Base-by-base conservation (phyloP, 37 sponge, comb jelly and placozoan species). In the Hormiphora californensis region DNA sequence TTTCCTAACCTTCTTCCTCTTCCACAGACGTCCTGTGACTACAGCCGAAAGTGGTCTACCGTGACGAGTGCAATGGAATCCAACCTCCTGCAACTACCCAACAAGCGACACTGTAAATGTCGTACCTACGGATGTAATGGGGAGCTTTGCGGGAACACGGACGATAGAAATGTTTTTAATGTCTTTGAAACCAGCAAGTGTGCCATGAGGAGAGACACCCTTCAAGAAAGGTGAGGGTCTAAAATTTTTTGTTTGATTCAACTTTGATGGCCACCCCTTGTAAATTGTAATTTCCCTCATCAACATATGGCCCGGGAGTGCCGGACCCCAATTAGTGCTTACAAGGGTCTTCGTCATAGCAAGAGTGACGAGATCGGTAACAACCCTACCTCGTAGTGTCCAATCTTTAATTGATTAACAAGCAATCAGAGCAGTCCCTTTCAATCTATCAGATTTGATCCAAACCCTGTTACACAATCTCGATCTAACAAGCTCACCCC, bases 131-230 rank as follows among this genome's bases (percentile, higher is more conserved):
- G 81, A n/a, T 73, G 81, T 41, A 41, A 73, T 28, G 81, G 81
- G 9, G 81, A 73, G 38, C 21, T 73, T 11, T 73, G 81, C 35
- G 81, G 81, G 9, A 15, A 22, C 1, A 28, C 21, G 44, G 46
- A 41, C 11, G 17, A 36, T 32, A 46, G 36, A 0, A 21, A 40
- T 17, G 46, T 30, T 2, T 73, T 73, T 46, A 73, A 28, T 30
- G 44, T 41, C 23, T 73, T 73, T 17, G 81, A 73, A 30, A 73
- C 81, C 81, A 73, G 81, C 81, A 73, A 40, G 44, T 73, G 81
- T 73, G 35, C 27, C 44, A n/a, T 28, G 46, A 73, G 23, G 27
- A 39, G 81, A 46, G 44, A 73, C 44, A 73, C 81, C 36, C 35
- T 73, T 19, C 43, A 73, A 73, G 81, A 73, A 40, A 73, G 81